A percentile compares a stretch with the other conserved stretches of the same genome.
phyloP scores from a whole-genome alignment of 2,888 invertebrate genomes.

The Euphydryas editha region DNA sequence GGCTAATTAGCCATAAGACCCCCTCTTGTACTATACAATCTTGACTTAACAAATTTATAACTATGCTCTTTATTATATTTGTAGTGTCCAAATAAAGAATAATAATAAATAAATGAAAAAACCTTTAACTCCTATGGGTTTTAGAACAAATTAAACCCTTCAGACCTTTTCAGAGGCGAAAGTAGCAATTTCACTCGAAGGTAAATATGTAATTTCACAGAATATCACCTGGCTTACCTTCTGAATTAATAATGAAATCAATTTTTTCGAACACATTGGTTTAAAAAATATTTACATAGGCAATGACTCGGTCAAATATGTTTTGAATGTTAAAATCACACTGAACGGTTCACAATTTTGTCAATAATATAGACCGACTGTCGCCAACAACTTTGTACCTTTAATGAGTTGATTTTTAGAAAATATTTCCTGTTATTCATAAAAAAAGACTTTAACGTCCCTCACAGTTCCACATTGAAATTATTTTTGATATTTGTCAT shows the following conservation, averaged over 20 bases:
- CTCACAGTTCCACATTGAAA: too few species aligned
- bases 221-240: conserved; percentile 28
- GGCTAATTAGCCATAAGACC: too few species aligned
- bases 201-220: conserved; percentile 26
- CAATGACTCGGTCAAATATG: conserved; percentile 12
- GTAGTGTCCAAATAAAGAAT: too few species aligned
- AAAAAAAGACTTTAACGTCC: not conserved
- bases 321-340: conserved; percentile 4
- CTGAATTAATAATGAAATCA: conserved; percentile 37
- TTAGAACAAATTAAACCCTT: conserved; percentile 22
- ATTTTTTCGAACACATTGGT: conserved; percentile 33
- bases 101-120: too few species aligned
- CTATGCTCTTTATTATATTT: too few species aligned
- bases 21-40: too few species aligned
- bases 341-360: not conserved
- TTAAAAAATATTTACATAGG: conserved; percentile 30
- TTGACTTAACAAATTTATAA: too few species aligned
- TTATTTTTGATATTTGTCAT: too few species aligned
- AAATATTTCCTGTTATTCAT: not conserved
- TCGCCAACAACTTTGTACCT: not conserved
- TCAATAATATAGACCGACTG: not conserved
- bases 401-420: not conserved
- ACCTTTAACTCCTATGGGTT: conserved; percentile 14
- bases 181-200: conserved; percentile 21
- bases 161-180: conserved; percentile 21